A percentile compares a stretch with the other conserved stretches of the same genome.
Evolutionary conservation across 2,888 invertebrate species (phyloP).

Genomic region (Diaperis boleti): DNA sequence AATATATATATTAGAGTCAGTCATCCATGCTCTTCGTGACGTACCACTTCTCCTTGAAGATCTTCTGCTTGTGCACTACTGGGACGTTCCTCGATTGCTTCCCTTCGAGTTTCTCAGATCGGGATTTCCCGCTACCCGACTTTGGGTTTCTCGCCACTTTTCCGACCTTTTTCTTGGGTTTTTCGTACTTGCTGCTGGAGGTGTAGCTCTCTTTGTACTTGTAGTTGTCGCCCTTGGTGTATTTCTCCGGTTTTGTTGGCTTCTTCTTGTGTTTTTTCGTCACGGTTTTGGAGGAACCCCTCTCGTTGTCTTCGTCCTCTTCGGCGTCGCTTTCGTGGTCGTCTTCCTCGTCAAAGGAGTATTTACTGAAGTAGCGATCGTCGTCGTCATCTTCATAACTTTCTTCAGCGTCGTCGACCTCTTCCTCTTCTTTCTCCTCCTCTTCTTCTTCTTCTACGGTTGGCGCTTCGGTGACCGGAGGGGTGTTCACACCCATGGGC

Average conservation of each 20-base stretch:
- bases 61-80: conserved; percentile 54
- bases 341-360: conserved; percentile 47
- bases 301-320: conserved; percentile 51
- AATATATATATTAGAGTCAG: conserved; percentile 8
- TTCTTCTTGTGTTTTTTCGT: conserved; percentile 42
- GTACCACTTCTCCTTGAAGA: conserved; percentile 57
- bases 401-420: conserved; percentile 35
- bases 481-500: conserved; percentile 45
- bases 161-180: conserved; percentile 34
- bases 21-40: conserved; percentile 50
- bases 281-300: conserved; percentile 46
- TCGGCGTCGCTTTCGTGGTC: conserved; percentile 47
- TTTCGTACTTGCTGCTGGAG: conserved; percentile 47
- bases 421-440: conserved; percentile 44
- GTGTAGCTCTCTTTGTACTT: conserved; percentile 47
- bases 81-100: conserved; percentile 54
- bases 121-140: conserved; percentile 34
- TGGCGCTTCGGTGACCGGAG: conserved; percentile 37
- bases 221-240: conserved; percentile 43
- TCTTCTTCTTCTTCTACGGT: conserved; percentile 40
- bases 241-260: conserved; percentile 40
- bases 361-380: conserved; percentile 45
- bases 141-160: conserved; percentile 30
- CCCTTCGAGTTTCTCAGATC: conserved; percentile 50
- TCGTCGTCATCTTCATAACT: conserved; percentile 43